Base-by-base conservation (phyloP, 1,140 invertebrate species). In the Trachymyrmex cornetzi region DNA sequence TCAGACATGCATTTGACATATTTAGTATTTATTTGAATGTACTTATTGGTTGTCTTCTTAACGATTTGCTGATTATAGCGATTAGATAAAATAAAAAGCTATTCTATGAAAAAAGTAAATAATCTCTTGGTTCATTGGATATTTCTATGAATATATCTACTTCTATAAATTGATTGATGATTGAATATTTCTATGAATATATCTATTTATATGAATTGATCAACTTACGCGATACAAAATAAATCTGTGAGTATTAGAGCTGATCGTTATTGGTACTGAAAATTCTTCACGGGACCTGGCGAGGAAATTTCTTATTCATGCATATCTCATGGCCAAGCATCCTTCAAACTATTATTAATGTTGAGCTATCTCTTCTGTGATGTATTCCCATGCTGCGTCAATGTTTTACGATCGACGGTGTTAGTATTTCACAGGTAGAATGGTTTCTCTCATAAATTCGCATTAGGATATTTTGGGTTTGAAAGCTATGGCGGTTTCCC, bases 381-480 rank as follows among this genome's bases (percentile, higher is more conserved):
- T 30, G 11, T 22, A 64, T 38, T 57, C 12, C 77, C 19, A 16
- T 34, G 53, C 12, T 22, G n/a, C 22, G 12, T 30, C 48, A 11
- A 77, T 63, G 67, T 9, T 90, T 87, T 85, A 85, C 57, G 80
- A 81, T 71, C 19, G 27, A 64, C 55, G 4, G 22, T 11, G 19
- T 1, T 44, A 67, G 27, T 81, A 59, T 75, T 72, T 89, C 75
- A 80, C 22, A 53, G n/a, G 1, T 22, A 27, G 44, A 48, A 57
- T n/a, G 14, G 48, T 66, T 69, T 69, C 34, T 63, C 30, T 85
- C 67, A 80, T 80, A 90, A 90, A 79, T 87, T 61, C 16, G 16
- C 57, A 74, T 87, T 50, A 16, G 55, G 34, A 89, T 38, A 63
- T 74, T 80, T 75, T 84, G 53, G n/a, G 16, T 61, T 7, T 24